Evolutionary conservation across 2,113 vertebrate species (phyloP), one percentile per base, ranked within the genome.

Genomic region (Protomyctophum bolini): DNA sequence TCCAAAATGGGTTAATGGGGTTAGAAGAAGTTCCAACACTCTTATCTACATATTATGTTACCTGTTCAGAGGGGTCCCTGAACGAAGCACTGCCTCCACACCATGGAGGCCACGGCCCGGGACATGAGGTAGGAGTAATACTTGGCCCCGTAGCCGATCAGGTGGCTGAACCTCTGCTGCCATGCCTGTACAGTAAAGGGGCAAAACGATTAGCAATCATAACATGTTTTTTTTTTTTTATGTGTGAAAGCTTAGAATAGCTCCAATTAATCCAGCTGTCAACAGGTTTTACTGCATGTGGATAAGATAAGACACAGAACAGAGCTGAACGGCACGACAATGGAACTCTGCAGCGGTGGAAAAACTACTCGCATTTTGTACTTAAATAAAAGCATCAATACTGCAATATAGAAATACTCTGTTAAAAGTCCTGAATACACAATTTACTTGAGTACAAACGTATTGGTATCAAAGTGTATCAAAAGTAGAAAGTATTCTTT

Each of bases 71-170:
- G 97, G 97, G 72, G n/a, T n/a, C 99, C 94, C 82, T 93, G 93
- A 65, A 94, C 73, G 84, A 99, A 99, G 77, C 98, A 98, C 62
- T 97, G 95, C 58, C 94, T 97, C 98, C 98, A 99, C 70, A 99
- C 93, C 97, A 99, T 98, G 10, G 96, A 97, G 0, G 98, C 97
- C 56, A 99, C 96, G 0, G 98, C 97, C n/a, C 97, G 86, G 76
- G 97, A 99, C 97, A 99, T 95, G 81, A 99, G 94, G 88, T 99
- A 99, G 28, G 98, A 99, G 84, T 99, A 99, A 50, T 99, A 99
- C 68, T 98, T 99, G 75, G 97, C 97, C n/a, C 97, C 96, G 0
- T 99, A 99, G 63, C 98, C 96, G 69, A 98, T 94, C 0, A 99
- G 96, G 83, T 99, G 97, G 88, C 96, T 97, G 90, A 99, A 99